These are phyloP conservation scores for Agrilus mali DNA, from an alignment of 2,888 invertebrate genomes.

Conservation along the genomic window DNA sequence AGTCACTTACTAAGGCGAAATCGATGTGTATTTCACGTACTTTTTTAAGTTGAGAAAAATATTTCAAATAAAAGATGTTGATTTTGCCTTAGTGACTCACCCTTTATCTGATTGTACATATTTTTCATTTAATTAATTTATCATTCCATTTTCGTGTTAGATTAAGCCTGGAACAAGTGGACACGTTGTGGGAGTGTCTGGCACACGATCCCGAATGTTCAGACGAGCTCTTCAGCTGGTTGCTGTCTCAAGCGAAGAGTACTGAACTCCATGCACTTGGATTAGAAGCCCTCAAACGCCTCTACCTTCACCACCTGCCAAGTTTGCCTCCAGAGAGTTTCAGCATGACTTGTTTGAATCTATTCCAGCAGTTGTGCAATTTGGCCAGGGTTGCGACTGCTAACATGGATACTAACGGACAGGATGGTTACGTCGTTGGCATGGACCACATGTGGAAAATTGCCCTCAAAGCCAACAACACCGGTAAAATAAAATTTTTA, in stretches of 20 bases:
- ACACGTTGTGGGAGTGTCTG: constrained; percentile 83
- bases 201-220: constrained; percentile 76
- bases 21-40: too few species aligned
- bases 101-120: too few species aligned
- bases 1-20: too few species aligned
- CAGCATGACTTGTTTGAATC: constrained; percentile 80
- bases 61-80: too few species aligned
- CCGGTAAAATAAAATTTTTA: constrained; percentile 38
- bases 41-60: too few species aligned
- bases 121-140: too few species aligned
- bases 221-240: constrained; percentile 88
- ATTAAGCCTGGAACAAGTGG: constrained; percentile 76
- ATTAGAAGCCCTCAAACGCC: constrained; percentile 72
- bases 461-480: constrained; percentile 78
- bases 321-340: constrained; percentile 79
- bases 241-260: constrained; percentile 81
- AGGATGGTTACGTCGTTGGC: constrained; percentile 53
- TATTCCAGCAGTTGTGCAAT: constrained; percentile 85
- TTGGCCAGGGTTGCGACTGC: constrained; percentile 71
- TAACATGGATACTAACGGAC: constrained; percentile 40
- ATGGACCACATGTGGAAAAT: constrained; percentile 95
- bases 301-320: constrained; percentile 82
- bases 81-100: too few species aligned
- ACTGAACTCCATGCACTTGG: constrained; percentile 87
- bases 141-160: constrained; percentile 30